These are phyloP conservation scores for Elachura formosa DNA, from an alignment of 2,113 vertebrate species.

Conservation along the genomic window DNA sequence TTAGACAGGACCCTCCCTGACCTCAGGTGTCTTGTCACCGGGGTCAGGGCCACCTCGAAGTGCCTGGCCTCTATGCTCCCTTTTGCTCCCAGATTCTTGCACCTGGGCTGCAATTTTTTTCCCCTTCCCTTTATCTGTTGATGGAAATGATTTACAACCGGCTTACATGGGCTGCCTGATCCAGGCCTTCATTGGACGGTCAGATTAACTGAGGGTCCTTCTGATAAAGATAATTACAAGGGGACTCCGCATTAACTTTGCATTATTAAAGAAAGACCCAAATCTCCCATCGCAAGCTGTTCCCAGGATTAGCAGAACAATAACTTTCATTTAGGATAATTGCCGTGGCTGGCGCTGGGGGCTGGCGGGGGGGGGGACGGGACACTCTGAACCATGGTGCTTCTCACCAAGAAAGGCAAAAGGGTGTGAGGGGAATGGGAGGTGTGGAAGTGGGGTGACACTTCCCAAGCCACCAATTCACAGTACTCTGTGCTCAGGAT, in stretches of 20 bases:
- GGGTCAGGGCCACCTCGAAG: not conserved
- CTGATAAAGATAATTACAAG: constrained; percentile 80
- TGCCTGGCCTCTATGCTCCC: not conserved
- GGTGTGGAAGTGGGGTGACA: not conserved
- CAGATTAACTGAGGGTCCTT: constrained; percentile 75
- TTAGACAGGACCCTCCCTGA: not conserved
- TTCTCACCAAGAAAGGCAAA: not conserved
- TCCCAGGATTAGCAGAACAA: constrained; percentile 79
- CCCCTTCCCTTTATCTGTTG: constrained; percentile 43
- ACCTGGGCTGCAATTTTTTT: constrained; percentile 54
- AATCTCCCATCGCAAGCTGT: constrained; percentile 80
- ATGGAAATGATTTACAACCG: constrained; percentile 63
- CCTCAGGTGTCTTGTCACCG: accelerated
- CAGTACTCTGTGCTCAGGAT: not conserved
- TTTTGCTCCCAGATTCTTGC: constrained; percentile 60
- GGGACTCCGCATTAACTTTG: constrained; percentile 76
- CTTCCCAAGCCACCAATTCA: not conserved
- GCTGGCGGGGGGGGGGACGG: not conserved
- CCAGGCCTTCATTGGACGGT: constrained; percentile 54
- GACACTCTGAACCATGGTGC: not conserved
- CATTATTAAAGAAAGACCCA: constrained; percentile 82
- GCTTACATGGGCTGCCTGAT: constrained; percentile 63
- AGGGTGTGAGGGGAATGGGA: accelerated
- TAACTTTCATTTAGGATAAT: constrained; percentile 82
- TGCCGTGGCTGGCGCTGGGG: constrained; percentile 64